Conservation (phyloP, 2,113 vertebrate genomes). For the Phyllopteryx taeniolatus region DNA sequence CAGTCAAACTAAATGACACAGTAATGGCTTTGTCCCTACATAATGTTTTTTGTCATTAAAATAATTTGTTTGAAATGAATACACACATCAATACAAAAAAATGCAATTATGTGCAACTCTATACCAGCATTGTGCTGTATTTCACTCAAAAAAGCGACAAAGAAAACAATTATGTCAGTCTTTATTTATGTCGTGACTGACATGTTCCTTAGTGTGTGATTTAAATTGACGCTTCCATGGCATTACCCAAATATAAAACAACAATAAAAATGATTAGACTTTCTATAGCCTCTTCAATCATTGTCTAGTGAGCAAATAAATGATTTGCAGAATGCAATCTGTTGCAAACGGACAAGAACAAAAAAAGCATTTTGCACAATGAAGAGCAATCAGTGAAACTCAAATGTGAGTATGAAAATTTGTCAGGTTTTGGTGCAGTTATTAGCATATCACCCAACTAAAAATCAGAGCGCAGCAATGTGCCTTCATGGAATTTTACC, state of each 20-base stretch:
- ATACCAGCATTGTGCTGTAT: neutral
- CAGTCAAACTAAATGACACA: too few species aligned
- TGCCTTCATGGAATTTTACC: too few species aligned
- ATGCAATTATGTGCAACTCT: neutral
- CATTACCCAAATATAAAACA: neutral
- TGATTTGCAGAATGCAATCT: neutral
- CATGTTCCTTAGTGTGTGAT: neutral
- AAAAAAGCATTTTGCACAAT: neutral
- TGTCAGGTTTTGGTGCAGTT: too few species aligned
- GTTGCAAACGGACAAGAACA: too few species aligned
- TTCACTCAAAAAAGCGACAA: neutral
- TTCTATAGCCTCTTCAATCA: neutral
- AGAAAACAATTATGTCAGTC: neutral
- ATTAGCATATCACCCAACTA: too few species aligned
- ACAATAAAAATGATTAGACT: neutral
- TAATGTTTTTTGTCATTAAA: neutral
- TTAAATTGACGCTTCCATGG: neutral
- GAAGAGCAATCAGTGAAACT: neutral
- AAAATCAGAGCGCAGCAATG: too few species aligned
- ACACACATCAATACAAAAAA: neutral
- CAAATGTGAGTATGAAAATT: neutral
- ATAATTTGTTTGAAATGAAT: neutral
- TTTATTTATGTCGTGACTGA: neutral
- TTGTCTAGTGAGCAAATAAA: neutral
- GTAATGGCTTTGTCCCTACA: neutral